These are phyloP conservation scores for Rallus limicola DNA, from an alignment of 2,113 vertebrate genomes.

Conservation along the genomic window DNA sequence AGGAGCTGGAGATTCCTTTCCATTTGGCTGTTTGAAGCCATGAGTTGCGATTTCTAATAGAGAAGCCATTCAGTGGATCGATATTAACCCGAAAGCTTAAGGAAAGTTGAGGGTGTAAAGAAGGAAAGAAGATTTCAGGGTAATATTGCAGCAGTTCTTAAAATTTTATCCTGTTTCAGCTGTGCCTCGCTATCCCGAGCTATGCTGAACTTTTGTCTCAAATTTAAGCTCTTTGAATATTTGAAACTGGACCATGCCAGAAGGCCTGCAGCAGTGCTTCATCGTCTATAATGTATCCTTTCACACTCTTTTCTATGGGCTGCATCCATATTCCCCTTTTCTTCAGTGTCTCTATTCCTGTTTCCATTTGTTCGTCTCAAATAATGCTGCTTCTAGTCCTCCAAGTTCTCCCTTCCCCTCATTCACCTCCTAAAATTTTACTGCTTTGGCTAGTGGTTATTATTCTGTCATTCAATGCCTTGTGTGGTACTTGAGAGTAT, in stretches of 20 bases:
- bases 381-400: not conserved
- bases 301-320: not conserved
- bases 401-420: not conserved
- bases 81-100: not conserved
- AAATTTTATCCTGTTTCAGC: not conserved
- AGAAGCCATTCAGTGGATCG: not conserved
- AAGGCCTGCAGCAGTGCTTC: not conserved
- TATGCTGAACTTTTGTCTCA: not conserved
- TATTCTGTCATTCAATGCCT: conserved; percentile 61
- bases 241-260: not conserved
- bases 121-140: not conserved
- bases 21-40: not conserved
- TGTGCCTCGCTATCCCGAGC: fast-evolving
- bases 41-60: not conserved
- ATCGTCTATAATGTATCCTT: not conserved
- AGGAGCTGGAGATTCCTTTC: not conserved
- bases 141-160: not conserved
- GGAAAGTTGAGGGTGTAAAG: not conserved
- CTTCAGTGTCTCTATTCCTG: not conserved
- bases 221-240: not conserved
- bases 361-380: not conserved
- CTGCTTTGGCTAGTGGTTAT: conserved; percentile 7
- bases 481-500: conserved; percentile 56
- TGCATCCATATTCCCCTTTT: not conserved
- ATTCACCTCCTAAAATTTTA: conserved; percentile 21